Percentiles rank a stretch among this genome's conserved stretches.
Conservation (phyloP, 2,888 invertebrate species). For the Brachyopa scutellaris region DNA sequence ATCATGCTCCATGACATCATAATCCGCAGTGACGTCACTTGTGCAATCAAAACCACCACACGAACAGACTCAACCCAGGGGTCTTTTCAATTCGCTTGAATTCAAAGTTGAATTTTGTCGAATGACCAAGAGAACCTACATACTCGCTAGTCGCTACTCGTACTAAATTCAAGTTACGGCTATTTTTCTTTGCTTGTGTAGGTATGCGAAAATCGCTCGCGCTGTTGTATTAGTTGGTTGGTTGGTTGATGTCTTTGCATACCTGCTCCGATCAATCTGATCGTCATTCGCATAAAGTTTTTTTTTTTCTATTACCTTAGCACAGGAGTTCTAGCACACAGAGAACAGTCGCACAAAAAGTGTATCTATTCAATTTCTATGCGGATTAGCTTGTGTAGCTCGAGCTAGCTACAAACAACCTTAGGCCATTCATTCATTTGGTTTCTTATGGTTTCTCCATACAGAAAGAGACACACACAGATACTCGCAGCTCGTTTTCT, state of each 20-base stretch:
- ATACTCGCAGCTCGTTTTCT: conserved; percentile 23
- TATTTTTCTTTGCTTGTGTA: background rate
- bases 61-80: too few relatives aligned
- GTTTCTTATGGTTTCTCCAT: conserved; percentile 69
- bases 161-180: conserved; percentile 4
- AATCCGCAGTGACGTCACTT: conserved; percentile 50
- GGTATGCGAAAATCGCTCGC: background rate
- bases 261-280: conserved; percentile 65
- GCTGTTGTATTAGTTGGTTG: conserved; percentile 30
- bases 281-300: conserved; percentile 44
- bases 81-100: conserved; percentile 22
- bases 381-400: conserved; percentile 42
- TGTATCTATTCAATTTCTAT: conserved; percentile 40
- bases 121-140: conserved; percentile 31
- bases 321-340: conserved; percentile 18
- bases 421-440: conserved; percentile 64
- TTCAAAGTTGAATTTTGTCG: conserved; percentile 35
- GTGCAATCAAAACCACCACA: conserved; percentile 41
- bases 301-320: conserved; percentile 32
- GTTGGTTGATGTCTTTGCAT: conserved; percentile 41
- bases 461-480: background rate
- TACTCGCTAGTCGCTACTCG: too few relatives aligned
- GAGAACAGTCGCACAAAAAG: conserved; percentile 11
- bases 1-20: conserved; percentile 54
- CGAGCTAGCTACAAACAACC: conserved; percentile 27